phyloP scores from a whole-genome alignment of 2,888 invertebrate genomes.

The Luperina nickerlii region DNA sequence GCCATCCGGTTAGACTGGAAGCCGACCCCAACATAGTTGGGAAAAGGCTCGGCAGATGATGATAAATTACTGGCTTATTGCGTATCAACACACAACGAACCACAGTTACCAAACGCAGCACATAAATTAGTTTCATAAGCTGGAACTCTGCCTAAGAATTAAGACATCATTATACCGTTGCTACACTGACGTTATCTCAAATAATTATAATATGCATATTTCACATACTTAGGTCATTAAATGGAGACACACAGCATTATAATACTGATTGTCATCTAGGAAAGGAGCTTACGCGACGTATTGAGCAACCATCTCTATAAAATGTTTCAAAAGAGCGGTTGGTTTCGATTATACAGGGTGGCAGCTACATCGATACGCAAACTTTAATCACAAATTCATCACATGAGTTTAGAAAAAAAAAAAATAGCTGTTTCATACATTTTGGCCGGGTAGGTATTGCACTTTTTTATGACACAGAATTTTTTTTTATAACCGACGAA shows the following conservation, averaged over 20 bases:
- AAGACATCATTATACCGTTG: conserved; percentile 17
- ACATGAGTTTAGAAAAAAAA: too few species aligned
- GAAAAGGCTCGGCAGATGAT: too few species aligned
- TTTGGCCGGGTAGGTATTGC: too few species aligned
- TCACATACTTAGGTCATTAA: conserved; percentile 26
- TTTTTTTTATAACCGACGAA: too few species aligned
- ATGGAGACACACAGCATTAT: conserved; percentile 17
- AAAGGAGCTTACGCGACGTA: background rate
- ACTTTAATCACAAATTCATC: too few species aligned
- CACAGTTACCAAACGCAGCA: conserved; percentile 7
- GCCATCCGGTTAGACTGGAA: too few species aligned
- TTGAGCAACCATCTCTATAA: background rate
- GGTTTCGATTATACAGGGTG: background rate
- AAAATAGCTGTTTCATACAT: too few species aligned
- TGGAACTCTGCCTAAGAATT: conserved; percentile 30
- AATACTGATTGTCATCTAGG: conserved; percentile 38
- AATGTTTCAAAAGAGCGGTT: conserved; percentile 21
- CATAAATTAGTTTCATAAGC: conserved; percentile 35
- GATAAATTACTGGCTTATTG: too few species aligned
- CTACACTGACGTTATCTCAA: conserved; percentile 33
- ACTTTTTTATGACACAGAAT: too few species aligned
- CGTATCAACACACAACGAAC: background rate
- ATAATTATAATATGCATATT: conserved; percentile 39
- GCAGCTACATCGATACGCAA: too few species aligned
- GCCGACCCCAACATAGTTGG: too few species aligned